Evolutionary conservation across 2,888 invertebrate genomes (phyloP), one percentile per base, ranked within the genome.

Genomic region (Euproctis similis): DNA sequence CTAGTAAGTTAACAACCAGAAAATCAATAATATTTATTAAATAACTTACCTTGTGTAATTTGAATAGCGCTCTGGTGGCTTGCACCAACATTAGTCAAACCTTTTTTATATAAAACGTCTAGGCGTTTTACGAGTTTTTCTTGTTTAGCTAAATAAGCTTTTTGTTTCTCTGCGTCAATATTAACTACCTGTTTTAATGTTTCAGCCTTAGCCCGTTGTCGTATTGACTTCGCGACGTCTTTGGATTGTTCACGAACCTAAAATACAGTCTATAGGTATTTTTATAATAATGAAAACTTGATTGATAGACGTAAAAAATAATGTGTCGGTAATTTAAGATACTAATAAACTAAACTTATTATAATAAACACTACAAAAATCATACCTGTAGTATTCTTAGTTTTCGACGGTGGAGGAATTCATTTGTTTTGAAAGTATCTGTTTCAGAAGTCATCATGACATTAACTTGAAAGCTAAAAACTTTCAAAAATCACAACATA

Each of bases 211-310:
- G 81, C 72, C 36, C 81, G 76, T 52, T 76, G 72, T 41, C 85
- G 59, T 42, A 85, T 68, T 58, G 74, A 76, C 53, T 76, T 81
- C 8, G 85, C 85, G 28, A 85, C 78, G 30, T 81, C 80, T 62
- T 84, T 85, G 25, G 85, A 85, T 48, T 85, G 85, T 60, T 85
- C 85, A 39, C 85, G 72, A 46, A 85, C 85, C 85, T 85, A 69
- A 55, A 73, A 65, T 46, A 26, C n/a, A n/a, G n/a, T n/a, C n/a
- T n/a, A n/a, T n/a, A n/a, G n/a, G n/a, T n/a, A n/a, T n/a, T n/a
- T n/a, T n/a, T n/a, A n/a, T n/a, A n/a, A n/a, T n/a, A n/a, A n/a
- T n/a, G n/a, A n/a, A n/a, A n/a, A n/a, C n/a, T n/a, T n/a, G n/a
- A n/a, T n/a, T n/a, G n/a, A n/a, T n/a, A n/a, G n/a, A n/a, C n/a